These are phyloP conservation scores for Drosophila limbata DNA, from an alignment of 2,888 invertebrate species.

Conservation along the genomic window DNA sequence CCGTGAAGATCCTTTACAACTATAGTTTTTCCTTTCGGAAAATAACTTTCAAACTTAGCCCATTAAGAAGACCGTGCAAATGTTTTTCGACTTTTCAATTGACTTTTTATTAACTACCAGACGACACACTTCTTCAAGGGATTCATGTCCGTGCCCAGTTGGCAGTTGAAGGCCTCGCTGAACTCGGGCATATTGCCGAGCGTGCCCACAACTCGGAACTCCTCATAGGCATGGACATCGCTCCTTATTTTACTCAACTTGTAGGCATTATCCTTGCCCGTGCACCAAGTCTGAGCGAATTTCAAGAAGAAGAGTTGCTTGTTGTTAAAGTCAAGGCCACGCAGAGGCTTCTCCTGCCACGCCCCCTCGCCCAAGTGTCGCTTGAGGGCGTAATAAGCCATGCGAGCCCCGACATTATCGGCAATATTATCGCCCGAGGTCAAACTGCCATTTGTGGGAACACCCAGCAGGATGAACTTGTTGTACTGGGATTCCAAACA, in stretches of 20 bases:
- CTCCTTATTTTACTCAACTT: conserved; percentile 90
- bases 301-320: conserved; percentile 97
- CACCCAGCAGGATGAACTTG: conserved; percentile 75
- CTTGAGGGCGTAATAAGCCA: conserved; percentile 94
- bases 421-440: conserved; percentile 93
- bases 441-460: conserved; percentile 78
- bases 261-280: conserved; percentile 71
- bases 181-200: conserved; percentile 94
- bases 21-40: background rate
- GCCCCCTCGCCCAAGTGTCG: conserved; percentile 84
- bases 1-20: too few relatives aligned
- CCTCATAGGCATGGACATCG: conserved; percentile 95
- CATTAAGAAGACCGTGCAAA: background rate
- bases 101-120: conserved; percentile 88
- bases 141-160: conserved; percentile 92
- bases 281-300: conserved; percentile 91
- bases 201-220: conserved; percentile 94
- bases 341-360: conserved; percentile 88
- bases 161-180: conserved; percentile 91
- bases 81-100: background rate
- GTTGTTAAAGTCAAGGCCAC: conserved; percentile 94
- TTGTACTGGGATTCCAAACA: conserved; percentile 83
- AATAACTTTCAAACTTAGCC: background rate
- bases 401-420: conserved; percentile 95
- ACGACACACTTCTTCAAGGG: conserved; percentile 94